These are phyloP conservation scores for Phaethon lepturus DNA, from an alignment of 2,113 vertebrate genomes.

Conservation along the genomic window DNA sequence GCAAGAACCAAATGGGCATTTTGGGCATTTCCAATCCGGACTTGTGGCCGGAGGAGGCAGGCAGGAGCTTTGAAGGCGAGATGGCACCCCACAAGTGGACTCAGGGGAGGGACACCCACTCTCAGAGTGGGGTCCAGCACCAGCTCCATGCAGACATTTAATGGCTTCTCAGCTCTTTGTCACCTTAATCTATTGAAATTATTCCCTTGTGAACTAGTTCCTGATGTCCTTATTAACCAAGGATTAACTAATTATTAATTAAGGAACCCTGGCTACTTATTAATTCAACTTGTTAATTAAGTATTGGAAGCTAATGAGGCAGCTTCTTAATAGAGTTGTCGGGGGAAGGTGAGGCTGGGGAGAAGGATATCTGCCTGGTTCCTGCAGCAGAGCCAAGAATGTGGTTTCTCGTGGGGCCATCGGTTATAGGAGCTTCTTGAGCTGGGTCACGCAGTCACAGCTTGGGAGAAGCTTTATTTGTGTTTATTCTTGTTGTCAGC, in stretches of 20 bases:
- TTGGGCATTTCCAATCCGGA: neutral
- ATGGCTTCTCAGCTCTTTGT: neutral
- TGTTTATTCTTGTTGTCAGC: neutral
- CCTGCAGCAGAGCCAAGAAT: neutral
- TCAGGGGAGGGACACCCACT: neutral
- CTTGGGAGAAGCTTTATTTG: neutral
- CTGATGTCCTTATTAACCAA: constrained; percentile 44
- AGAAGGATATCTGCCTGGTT: neutral
- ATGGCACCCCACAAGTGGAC: neutral
- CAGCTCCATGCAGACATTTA: neutral
- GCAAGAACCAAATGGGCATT: accelerated
- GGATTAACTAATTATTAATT: constrained; percentile 56
- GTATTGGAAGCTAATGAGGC: neutral
- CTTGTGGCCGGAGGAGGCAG: neutral
- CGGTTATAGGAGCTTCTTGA: neutral
- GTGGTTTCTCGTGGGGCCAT: neutral
- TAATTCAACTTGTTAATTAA: constrained; percentile 50
- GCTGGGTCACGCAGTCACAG: neutral
- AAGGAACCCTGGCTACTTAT: neutral
- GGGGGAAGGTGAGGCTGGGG: neutral
- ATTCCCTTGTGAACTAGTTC: constrained; percentile 8
- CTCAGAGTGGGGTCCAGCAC: no score
- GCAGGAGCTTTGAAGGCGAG: neutral
- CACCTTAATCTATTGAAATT: neutral
- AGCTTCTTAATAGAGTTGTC: constrained; percentile 27